These are phyloP conservation scores for Caerostris extrusa DNA, from an alignment of 1,140 invertebrate genomes.

Conservation along the genomic window DNA sequence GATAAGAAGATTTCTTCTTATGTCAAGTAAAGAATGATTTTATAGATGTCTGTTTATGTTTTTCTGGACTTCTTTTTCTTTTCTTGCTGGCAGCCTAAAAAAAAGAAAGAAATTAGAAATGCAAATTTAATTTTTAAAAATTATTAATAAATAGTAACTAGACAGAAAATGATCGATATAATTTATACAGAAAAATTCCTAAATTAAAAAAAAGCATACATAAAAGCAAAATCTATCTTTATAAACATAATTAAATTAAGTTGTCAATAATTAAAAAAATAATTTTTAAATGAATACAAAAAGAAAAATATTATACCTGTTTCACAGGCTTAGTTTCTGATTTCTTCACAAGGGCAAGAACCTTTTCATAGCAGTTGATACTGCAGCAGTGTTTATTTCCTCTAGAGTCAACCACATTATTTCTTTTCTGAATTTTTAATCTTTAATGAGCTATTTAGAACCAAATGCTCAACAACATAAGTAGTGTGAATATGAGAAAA, in stretches of 20 bases:
- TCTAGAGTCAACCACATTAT: constrained; percentile 39
- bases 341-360: constrained; percentile 44
- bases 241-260: background rate
- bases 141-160: too few relatives aligned
- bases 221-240: background rate
- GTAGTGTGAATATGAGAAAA: constrained; percentile 72
- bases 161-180: too few relatives aligned
- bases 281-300: background rate
- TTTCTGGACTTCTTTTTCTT: constrained; percentile 32
- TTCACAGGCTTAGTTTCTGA: background rate
- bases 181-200: too few relatives aligned
- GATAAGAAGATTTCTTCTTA: background rate
- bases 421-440: constrained; percentile 15
- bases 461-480: constrained; percentile 55
- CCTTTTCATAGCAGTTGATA: constrained; percentile 75
- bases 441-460: constrained; percentile 10
- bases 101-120: background rate
- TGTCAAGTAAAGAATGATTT: constrained; percentile 54
- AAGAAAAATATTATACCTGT: background rate
- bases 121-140: too few relatives aligned
- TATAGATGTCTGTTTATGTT: constrained; percentile 56
- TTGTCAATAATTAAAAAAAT: background rate
- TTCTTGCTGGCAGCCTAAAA: constrained; percentile 21
- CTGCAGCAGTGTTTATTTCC: constrained; percentile 42
- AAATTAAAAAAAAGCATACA: too few relatives aligned